Evolutionary conservation across 1,140 invertebrate genomes (phyloP), one percentile per base, ranked within the genome.

Genomic region (Cotesia glomerata): DNA sequence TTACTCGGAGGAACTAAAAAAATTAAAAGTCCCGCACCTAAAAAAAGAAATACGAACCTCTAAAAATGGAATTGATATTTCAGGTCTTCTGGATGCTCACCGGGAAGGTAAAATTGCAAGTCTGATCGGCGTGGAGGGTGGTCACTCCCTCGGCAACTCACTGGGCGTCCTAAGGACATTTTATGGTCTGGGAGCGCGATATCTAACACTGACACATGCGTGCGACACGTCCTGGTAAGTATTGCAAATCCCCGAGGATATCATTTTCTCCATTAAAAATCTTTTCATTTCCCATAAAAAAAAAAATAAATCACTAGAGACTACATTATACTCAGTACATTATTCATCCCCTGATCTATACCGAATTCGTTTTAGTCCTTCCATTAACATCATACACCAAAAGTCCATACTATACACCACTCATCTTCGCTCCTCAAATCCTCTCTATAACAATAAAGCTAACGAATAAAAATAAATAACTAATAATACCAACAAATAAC

Each of bases 131-230:
- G 84, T 92, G 34, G 91, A 91, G 81, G 91, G 91, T 73, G 93
- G 95, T 70, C 94, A 97, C 85, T 93, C 94, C 5, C 91, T 96
- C 35, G 94, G 94, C 75, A 95, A 94, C 79, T 95, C 93, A 58
- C 85, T 96, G 68, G 93, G 93, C 32, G 93, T 94, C 39, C 88
- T 96, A 54, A 89, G 95, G 74, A 93, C 94, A 74, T 94, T 95
- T 85, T 95, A 96, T 84, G 91, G 93, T 66, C 88, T 96, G 34
- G 95, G 95, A 39, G 93, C 94, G 18, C 86, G 92, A 69, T 92
- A 91, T 81, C 89, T 93, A 87, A 92, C 92, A 13, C 79, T 93
- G 49, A 93, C 91, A 7, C 92, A 93, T 83, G 91, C 88, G 77
- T 93, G 92, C 80, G 89, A 92, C 81, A 92, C 91, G 62, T 91